Base-by-base conservation (phyloP, 1,140 invertebrate genomes). In the Coboldia fuscipes region DNA sequence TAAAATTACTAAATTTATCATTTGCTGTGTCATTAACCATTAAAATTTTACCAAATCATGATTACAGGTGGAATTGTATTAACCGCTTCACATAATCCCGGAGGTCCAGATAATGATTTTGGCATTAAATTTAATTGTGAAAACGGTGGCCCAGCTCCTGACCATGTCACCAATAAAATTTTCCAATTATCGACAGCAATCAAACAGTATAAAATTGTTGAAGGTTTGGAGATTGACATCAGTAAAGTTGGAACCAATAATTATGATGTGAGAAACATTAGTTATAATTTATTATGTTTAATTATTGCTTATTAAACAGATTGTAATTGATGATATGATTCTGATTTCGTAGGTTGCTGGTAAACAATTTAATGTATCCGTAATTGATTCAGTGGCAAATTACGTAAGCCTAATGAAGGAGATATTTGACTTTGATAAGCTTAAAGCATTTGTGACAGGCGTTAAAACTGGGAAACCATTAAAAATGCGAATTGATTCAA, bases 21-120 rank as follows among this genome's bases (percentile, higher is more conserved):
- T n/a, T n/a, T n/a, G n/a, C n/a, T n/a, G n/a, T n/a, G n/a, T n/a
- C n/a, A n/a, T n/a, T n/a, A n/a, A n/a, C n/a, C n/a, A n/a, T n/a
- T n/a, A 30, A 13, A 7, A 30, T n/a, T 30, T 30, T 30, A 7
- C 14, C 5, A 5, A 7, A 34, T 33, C 16, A 20, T 34, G 4
- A 18, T 18, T 22, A 42, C 55, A 66, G 89, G 93, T 45, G 96
- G 93, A 16, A 97, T 99, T 47, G 77, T 99, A 14, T 60, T 98
- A 13, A 99, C 96, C 14, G 96, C 96, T 1, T 96, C 89, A 32
- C 96, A 99, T 54, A 99, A 99, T 64, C 94, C 96, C 17, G 96
- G 96, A 40, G 94, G 96, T 29, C 84, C 85, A 4, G 68, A 96
- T 51, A 83, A 80, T 41, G 96, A 98, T 61, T 99, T 98, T 61